A percentile compares a stretch with the other conserved stretches of the same genome.
These are phyloP conservation scores for Heterodera filipjevi DNA, from an alignment of 2,888 invertebrate genomes.

Conservation along the genomic window DNA sequence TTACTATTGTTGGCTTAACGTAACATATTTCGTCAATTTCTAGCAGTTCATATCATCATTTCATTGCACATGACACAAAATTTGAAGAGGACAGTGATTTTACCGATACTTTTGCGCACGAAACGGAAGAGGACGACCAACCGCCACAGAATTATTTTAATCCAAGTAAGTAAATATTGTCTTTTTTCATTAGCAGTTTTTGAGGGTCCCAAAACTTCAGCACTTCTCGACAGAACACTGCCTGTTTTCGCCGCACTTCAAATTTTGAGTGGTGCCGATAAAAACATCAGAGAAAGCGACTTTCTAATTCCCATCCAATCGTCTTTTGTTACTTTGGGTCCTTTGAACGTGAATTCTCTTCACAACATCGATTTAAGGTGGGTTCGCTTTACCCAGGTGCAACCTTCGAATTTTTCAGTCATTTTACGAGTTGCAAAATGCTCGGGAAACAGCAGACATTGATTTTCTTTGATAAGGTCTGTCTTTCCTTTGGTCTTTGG, in stretches of 20 bases:
- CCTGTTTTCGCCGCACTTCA: conserved; percentile 22
- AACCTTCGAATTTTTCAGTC: conserved; percentile 7
- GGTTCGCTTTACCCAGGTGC: background rate
- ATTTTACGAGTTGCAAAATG: conserved; percentile 16
- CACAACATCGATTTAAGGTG: background rate
- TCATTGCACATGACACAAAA: background rate
- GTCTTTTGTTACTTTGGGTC: conserved; percentile 17
- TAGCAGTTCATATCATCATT: background rate
- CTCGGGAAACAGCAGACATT: background rate
- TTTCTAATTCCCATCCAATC: conserved; percentile 21
- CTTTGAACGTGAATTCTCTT: background rate
- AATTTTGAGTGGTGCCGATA: conserved; percentile 14
- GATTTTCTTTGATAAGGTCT: conserved; percentile 28
- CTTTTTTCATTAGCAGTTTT: background rate
- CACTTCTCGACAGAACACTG: background rate
- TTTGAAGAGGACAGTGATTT: background rate
- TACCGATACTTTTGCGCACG: background rate
- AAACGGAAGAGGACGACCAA: background rate
- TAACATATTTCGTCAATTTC: background rate
- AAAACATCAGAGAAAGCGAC: background rate
- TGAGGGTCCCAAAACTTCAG: background rate
- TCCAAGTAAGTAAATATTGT: background rate
- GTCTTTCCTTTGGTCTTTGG: background rate
- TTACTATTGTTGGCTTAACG: no score
- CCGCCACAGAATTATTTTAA: background rate